These are phyloP conservation scores for Lasioglossum vierecki DNA, from an alignment of 2,888 invertebrate genomes.

Conservation along the genomic window DNA sequence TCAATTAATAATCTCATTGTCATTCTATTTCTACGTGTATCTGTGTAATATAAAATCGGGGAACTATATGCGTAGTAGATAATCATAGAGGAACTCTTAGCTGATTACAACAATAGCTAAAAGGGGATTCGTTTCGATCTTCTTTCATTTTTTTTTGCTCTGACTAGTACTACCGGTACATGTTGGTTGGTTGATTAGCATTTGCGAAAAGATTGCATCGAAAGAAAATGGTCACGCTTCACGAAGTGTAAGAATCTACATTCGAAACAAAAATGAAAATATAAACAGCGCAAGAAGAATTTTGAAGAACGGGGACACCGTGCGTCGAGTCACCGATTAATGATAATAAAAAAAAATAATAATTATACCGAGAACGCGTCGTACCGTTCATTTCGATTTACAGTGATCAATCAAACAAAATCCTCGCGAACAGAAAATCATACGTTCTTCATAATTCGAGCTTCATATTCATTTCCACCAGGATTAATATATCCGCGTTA, in stretches of 20 bases:
- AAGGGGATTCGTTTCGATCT: conserved; percentile 32
- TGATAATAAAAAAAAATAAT: not conserved
- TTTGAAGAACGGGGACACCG: conserved; percentile 27
- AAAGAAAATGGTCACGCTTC: conserved; percentile 47
- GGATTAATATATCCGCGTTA: conserved; percentile 19
- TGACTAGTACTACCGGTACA: conserved; percentile 53
- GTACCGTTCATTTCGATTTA: conserved; percentile 28
- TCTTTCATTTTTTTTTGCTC: conserved; percentile 6
- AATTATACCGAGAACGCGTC: not conserved
- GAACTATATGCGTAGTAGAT: conserved; percentile 47
- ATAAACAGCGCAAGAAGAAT: conserved; percentile 41
- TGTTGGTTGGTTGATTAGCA: conserved; percentile 33
- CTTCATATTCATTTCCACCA: conserved; percentile 13
- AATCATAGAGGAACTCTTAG: conserved; percentile 53
- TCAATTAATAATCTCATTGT: conserved; percentile 53
- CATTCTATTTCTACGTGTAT: conserved; percentile 49
- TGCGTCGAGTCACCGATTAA: conserved; percentile 16
- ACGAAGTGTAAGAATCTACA: conserved; percentile 21
- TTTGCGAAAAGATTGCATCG: conserved; percentile 62
- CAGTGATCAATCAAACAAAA: conserved; percentile 12
- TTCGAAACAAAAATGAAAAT: not conserved
- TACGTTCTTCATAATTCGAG: conserved; percentile 3
- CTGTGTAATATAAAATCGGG: conserved; percentile 50
- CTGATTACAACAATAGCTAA: conserved; percentile 51
- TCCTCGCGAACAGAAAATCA: conserved; percentile 5